Evolutionary conservation across 2,888 invertebrate genomes (phyloP).

Genomic region (Athalia circularis): DNA sequence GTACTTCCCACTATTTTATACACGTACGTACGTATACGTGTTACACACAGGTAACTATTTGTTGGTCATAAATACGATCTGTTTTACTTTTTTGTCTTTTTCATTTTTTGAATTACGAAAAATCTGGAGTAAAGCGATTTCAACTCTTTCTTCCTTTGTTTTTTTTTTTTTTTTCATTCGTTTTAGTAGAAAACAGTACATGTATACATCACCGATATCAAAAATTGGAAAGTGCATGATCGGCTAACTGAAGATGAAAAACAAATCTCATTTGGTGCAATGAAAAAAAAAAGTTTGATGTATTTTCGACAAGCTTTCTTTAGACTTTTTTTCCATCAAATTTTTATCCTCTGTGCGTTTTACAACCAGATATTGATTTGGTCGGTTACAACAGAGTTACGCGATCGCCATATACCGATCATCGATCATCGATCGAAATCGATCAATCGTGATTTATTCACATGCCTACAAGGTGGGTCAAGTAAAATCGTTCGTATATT

Average conservation of each 20-base stretch:
- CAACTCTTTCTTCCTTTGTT: conserved; percentile 6
- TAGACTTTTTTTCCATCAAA: no score
- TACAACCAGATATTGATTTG: not conserved
- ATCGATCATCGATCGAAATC: conserved; percentile 39
- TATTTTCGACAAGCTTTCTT: no score
- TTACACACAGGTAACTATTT: no score
- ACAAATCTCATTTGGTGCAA: not conserved
- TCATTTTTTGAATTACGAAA: no score
- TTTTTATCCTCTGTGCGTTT: no score
- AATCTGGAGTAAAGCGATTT: not conserved
- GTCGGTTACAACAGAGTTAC: conserved; percentile 1
- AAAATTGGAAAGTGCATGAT: conserved; percentile 19
- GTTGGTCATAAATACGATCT: no score
- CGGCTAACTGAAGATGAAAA: not conserved
- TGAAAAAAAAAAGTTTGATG: no score
- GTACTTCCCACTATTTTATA: not conserved
- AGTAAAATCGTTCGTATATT: no score
- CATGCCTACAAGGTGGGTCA: no score
- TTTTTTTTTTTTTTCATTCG: conserved; percentile 1
- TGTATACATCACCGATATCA: not conserved
- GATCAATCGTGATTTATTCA: conserved; percentile 16
- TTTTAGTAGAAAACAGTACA: not conserved
- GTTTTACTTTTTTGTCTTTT: no score
- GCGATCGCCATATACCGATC: conserved; percentile 15
- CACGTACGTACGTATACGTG: no score